phyloP scores from a whole-genome alignment of 2,113 vertebrate species.

The Corythoichthys intestinalis region DNA sequence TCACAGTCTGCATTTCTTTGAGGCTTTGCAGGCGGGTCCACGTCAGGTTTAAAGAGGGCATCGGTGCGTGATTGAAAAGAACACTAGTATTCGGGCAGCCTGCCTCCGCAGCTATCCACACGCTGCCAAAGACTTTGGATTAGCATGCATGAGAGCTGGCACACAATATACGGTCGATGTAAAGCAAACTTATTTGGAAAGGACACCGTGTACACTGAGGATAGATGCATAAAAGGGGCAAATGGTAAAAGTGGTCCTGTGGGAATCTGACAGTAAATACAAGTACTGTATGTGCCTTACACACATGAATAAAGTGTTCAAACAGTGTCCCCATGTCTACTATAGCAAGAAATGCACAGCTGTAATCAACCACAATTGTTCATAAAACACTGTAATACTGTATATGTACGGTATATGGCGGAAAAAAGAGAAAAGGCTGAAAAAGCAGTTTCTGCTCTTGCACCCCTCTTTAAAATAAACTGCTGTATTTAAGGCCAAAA shows the following conservation, averaged over 20 bases:
- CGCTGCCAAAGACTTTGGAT: slow-evolving; percentile 59
- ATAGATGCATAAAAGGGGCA: neutral
- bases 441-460: no score
- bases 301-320: neutral
- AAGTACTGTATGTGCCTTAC: neutral
- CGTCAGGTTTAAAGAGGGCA: slow-evolving; percentile 49
- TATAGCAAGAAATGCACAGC: neutral
- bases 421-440: no score
- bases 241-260: neutral
- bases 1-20: slow-evolving; percentile 49
- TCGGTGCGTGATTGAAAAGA: slow-evolving; percentile 57
- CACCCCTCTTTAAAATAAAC: no score
- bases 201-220: slow-evolving; percentile 23
- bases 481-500: no score
- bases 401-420: no score
- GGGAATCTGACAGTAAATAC: neutral
- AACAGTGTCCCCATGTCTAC: neutral
- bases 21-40: slow-evolving; percentile 55
- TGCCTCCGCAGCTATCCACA: slow-evolving; percentile 37
- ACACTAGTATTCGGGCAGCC: slow-evolving; percentile 37
- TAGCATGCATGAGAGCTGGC: slow-evolving; percentile 61
- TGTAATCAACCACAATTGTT: no score
- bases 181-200: slow-evolving; percentile 35
- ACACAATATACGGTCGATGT: slow-evolving; percentile 46
- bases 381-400: no score